These are phyloP conservation scores for Okapia johnstoni DNA, from an alignment of 2,113 vertebrate species.

Conservation along the genomic window DNA sequence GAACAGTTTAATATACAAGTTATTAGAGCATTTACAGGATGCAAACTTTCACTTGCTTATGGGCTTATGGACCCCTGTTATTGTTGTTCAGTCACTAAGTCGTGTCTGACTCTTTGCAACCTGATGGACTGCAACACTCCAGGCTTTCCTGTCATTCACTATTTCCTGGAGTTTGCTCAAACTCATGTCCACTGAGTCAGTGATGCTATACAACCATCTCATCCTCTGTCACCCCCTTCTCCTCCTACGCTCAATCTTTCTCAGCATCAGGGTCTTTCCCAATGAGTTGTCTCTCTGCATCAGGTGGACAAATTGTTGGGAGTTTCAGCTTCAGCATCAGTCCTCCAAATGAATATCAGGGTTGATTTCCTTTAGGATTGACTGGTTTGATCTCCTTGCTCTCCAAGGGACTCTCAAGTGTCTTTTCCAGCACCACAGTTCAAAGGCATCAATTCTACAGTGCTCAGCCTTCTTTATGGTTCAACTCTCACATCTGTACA, in stretches of 20 bases:
- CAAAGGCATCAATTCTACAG: background rate
- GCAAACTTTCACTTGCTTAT: background rate
- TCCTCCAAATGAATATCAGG: background rate
- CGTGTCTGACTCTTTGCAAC: rapidly evolving
- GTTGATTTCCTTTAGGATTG: background rate
- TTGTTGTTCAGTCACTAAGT: background rate
- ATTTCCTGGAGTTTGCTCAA: background rate
- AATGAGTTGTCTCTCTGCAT: background rate
- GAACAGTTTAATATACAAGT: background rate
- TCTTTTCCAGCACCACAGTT: background rate
- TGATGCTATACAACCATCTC: background rate
- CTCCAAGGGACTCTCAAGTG: background rate
- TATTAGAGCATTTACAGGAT: background rate
- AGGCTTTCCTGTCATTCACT: background rate
- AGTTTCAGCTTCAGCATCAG: background rate
- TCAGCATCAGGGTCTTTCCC: background rate
- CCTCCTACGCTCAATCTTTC: background rate
- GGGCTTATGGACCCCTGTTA: background rate
- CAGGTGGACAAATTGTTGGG: background rate
- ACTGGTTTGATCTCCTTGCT: background rate
- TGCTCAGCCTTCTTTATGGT: background rate
- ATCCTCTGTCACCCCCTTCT: background rate
- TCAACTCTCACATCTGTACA: background rate
- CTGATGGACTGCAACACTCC: background rate
- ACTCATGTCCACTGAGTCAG: background rate